Evolutionary conservation across 2,888 invertebrate species (phyloP), one percentile per base, ranked within the genome.

Genomic region (Drosophila kanekoi): DNA sequence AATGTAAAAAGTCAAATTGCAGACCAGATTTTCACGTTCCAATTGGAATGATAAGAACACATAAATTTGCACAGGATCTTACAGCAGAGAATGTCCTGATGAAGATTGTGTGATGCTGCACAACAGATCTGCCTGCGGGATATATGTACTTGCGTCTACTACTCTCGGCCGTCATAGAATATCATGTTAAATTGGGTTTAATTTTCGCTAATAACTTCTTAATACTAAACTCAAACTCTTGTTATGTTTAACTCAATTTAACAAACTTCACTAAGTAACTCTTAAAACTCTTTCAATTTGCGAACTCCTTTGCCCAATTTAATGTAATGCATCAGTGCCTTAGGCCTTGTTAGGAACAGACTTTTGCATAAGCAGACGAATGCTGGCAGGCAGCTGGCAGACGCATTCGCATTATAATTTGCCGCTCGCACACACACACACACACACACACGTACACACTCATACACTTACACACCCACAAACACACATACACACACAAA

Each of bases 381-480:
- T 28, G 40, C 52, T 52, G 65, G 40, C 54, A 77, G 72, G 69
- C 67, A 38, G 8, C 16, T 40, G 40, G 62, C 59, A 77, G 66
- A 68, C 72, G 70, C 63, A 76, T 78, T 81, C 65, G 66, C 65
- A 67, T 77, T 81, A 84, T 81, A 81, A 80, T 81, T 84, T 80
- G 63, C 64, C 59, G 64, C 63, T 60, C 18, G 40, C 54, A 43
- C 38, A 51, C 51, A 35, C 41, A 40, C 20, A 43, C 33, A 14
- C 35, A 33, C 18, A 14, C 28, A 43, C 28, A 28, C n/a, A 13
- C 23, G 8, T 16, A 44, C 48, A 45, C 10, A 28, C 13, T n/a
- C n/a, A 10, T 13, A 41, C 20, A 38, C 18, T 9, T n/a, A 38
- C 51, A 33, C 28, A 49, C 10, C n/a, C 14, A 10, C 18, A 37